These are phyloP conservation scores for Chinchilla lanigera DNA, from an alignment of 2,113 vertebrate species.

Conservation along the genomic window DNA sequence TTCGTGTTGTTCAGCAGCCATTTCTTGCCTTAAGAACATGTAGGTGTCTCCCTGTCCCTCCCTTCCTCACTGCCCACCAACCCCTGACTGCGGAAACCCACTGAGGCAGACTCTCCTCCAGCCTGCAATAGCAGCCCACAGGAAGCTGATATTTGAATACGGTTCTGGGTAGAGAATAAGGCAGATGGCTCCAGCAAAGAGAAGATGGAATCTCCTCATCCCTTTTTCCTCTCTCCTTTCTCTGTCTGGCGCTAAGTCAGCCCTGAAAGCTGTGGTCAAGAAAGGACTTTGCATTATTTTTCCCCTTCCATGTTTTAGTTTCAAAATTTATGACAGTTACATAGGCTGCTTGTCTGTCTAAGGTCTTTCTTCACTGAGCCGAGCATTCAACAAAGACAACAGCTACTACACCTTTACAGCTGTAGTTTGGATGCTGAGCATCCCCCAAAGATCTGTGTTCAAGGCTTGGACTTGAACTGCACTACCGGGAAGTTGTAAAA, in stretches of 20 bases:
- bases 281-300: background rate
- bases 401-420: background rate
- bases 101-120: background rate
- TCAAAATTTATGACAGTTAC: background rate
- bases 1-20: background rate
- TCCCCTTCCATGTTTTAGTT: background rate
- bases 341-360: background rate
- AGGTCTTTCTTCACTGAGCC: background rate
- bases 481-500: no score
- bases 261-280: background rate
- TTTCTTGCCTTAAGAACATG: background rate
- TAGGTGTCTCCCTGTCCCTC: background rate
- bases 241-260: background rate
- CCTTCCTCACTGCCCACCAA: no score
- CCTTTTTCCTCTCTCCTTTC: background rate
- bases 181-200: background rate
- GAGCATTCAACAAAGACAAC: background rate
- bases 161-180: background rate
- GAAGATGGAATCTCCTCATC: accelerated
- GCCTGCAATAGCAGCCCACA: background rate
- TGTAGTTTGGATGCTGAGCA: background rate
- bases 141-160: background rate
- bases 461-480: background rate
- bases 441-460: background rate
- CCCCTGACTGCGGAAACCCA: background rate